A percentile compares a stretch with the other conserved stretches of the same genome.
Evolutionary conservation across 30 jellyfish, hydroid and myxozoan genomes (phyloP).

Genomic region (Aurelia coerulea): DNA sequence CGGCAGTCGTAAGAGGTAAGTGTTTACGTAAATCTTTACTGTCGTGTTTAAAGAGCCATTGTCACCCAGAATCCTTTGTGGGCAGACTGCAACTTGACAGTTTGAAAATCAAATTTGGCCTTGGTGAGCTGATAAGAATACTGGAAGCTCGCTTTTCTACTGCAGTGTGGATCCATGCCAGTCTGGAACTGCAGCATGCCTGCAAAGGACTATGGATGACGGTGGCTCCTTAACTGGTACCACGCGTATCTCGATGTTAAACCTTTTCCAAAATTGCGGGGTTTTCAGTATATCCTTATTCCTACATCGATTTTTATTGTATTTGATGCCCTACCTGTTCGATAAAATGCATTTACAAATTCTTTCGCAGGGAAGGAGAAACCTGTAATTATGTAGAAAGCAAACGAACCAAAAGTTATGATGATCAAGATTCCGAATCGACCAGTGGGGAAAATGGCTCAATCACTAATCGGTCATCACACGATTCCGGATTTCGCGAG

Average conservation of each 20-base stretch:
- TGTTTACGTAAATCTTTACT: background rate
- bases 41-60: background rate
- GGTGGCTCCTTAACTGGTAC: too few species aligned
- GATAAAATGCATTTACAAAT: too few species aligned
- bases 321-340: background rate
- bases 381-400: slow-evolving; percentile 8
- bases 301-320: background rate
- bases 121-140: too few species aligned
- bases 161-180: too few species aligned
- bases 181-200: too few species aligned
- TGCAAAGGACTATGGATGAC: too few species aligned
- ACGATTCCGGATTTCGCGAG: slow-evolving; percentile 64
- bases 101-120: too few species aligned
- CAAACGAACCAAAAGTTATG: slow-evolving; percentile 46
- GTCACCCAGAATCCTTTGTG: background rate
- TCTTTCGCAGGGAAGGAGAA: slow-evolving; percentile 31
- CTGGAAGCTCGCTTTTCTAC: too few species aligned
- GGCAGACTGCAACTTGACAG: background rate
- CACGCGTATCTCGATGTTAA: too few species aligned
- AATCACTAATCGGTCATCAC: slow-evolving; percentile 23
- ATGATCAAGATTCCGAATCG: slow-evolving; percentile 51
- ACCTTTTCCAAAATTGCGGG: background rate
- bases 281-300: background rate
- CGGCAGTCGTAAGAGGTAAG: slow-evolving; percentile 47
- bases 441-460: slow-evolving; percentile 17